Evolutionary conservation across 2,888 invertebrate species (phyloP).

Genomic region (Tetropium fuscum): DNA sequence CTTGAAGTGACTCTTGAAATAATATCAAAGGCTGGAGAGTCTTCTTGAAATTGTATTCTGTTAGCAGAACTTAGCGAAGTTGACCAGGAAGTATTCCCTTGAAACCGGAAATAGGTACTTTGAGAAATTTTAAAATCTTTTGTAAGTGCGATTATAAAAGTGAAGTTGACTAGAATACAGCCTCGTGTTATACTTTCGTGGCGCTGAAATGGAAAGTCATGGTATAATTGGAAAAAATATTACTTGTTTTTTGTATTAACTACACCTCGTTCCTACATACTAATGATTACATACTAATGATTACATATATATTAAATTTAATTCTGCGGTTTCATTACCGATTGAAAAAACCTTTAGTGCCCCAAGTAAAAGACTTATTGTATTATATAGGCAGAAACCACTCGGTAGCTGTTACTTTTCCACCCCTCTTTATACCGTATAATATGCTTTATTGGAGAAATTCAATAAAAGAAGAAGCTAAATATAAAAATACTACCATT

Average conservation of each 20-base stretch:
- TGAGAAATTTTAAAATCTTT: conserved; percentile 6
- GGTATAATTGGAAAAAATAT: too few species aligned
- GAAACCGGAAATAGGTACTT: conserved; percentile 8
- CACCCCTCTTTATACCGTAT: conserved; percentile 12
- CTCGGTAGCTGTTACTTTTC: conserved; percentile 4
- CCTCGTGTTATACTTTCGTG: neutral
- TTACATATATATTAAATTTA: too few species aligned
- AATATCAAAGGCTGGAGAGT: conserved; percentile 2
- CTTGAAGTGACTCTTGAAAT: conserved; percentile 5
- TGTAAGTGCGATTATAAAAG: neutral
- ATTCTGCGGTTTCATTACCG: too few species aligned
- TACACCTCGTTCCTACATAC: too few species aligned
- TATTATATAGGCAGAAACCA: conserved; percentile 5
- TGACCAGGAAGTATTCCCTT: conserved; percentile 6
- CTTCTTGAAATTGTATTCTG: conserved; percentile 6
- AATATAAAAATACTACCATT: neutral
- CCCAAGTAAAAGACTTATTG: neutral
- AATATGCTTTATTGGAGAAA: conserved; percentile 18
- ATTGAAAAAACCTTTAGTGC: conserved; percentile 3
- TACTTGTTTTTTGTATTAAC: too few species aligned
- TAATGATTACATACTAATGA: too few species aligned
- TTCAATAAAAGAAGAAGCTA: conserved; percentile 1
- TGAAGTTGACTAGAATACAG: conserved; percentile 1
- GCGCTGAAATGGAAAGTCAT: too few species aligned
- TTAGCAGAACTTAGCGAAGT: neutral